These are phyloP conservation scores for Cotesia glomerata DNA, from an alignment of 1,140 invertebrate species.

Conservation along the genomic window DNA sequence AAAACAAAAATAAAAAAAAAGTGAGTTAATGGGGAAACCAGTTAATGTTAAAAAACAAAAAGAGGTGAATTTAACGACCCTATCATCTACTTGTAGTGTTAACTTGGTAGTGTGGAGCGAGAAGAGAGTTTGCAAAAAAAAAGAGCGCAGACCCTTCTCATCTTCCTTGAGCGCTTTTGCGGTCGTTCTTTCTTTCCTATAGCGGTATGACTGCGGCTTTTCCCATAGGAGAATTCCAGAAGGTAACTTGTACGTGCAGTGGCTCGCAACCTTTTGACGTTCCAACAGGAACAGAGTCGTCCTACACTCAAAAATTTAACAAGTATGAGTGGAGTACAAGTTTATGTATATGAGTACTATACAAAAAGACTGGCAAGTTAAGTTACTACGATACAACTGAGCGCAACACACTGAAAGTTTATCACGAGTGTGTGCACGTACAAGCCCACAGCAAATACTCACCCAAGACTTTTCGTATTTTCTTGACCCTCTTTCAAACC, in stretches of 20 bases:
- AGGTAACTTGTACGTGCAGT: slow-evolving; percentile 15
- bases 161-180: slow-evolving; percentile 8
- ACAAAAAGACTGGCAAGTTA: too few relatives aligned
- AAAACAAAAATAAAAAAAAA: slow-evolving; percentile 48
- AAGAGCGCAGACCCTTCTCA: not conserved
- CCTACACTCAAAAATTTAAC: not conserved
- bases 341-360: too few relatives aligned
- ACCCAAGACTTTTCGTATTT: not conserved
- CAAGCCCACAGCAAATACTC: not conserved
- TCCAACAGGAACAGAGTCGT: not conserved
- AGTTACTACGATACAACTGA: too few relatives aligned
- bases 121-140: not conserved
- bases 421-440: not conserved
- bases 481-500: slow-evolving; percentile 3
- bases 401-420: not conserved
- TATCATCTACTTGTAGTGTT: slow-evolving; percentile 27
- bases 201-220: not conserved
- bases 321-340: too few relatives aligned
- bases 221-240: slow-evolving; percentile 11
- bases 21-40: slow-evolving; percentile 28
- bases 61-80: slow-evolving; percentile 30
- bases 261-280: not conserved
- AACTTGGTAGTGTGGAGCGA: slow-evolving; percentile 22
- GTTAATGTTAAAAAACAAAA: slow-evolving; percentile 23
- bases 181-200: slow-evolving; percentile 14